These are phyloP conservation scores for Formica exsecta DNA, from an alignment of 1,140 invertebrate species.

Conservation along the genomic window DNA sequence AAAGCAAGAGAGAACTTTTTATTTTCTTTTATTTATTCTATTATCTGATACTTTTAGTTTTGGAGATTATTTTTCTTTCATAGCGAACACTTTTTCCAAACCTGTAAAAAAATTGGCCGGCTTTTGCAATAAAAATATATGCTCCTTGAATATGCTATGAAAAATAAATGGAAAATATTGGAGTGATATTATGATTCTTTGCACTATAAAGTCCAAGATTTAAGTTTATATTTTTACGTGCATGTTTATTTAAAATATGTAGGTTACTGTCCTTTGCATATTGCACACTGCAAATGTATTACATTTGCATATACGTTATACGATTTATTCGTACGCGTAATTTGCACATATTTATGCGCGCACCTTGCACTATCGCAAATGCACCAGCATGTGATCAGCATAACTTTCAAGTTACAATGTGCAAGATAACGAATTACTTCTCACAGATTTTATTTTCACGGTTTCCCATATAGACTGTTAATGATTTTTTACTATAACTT, in stretches of 20 bases:
- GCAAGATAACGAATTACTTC: conserved; percentile 31
- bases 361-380: conserved; percentile 15
- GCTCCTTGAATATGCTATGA: neutral
- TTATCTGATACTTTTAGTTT: neutral
- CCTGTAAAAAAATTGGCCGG: neutral
- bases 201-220: conserved; percentile 33
- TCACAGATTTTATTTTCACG: conserved; percentile 24
- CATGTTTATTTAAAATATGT: conserved; percentile 25
- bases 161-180: conserved; percentile 10
- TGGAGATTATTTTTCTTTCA: neutral
- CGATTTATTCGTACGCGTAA: conserved; percentile 40
- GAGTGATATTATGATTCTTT: conserved; percentile 1
- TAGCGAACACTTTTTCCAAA: neutral
- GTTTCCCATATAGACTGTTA: neutral
- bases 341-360: conserved; percentile 45
- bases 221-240: conserved; percentile 23
- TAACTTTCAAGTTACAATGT: conserved; percentile 48
- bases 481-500: conserved; percentile 2
- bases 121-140: neutral
- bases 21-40: neutral
- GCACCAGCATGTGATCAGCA: conserved; percentile 31
- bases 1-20: too few species aligned
- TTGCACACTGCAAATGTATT: conserved; percentile 17
- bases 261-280: conserved; percentile 34
- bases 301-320: conserved; percentile 37